These are phyloP conservation scores for Phoeniculus purpureus DNA, from an alignment of 2,797 vertebrate species.

Conservation along the genomic window DNA sequence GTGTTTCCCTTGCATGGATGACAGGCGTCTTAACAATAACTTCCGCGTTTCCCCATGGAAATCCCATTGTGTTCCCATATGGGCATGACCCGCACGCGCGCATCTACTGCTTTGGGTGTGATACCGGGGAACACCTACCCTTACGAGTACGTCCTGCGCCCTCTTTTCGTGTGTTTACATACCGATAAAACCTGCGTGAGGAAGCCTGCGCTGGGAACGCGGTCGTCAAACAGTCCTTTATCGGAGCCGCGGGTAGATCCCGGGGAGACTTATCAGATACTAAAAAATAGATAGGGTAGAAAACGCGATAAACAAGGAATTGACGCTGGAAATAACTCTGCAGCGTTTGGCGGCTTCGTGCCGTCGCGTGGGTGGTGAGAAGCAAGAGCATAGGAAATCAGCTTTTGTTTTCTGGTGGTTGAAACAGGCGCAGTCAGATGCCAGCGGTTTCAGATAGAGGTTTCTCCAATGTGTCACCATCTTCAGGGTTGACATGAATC, in stretches of 20 bases:
- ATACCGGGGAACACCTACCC: conserved; percentile 51
- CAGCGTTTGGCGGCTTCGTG: conserved; percentile 60
- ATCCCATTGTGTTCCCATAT: conserved; percentile 61
- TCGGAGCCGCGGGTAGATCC: conserved; percentile 73
- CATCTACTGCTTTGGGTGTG: conserved; percentile 17
- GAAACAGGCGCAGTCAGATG: conserved; percentile 35
- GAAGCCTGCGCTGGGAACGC: conserved; percentile 52
- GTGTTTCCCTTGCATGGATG: conserved; percentile 76
- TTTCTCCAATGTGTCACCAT: conserved; percentile 45
- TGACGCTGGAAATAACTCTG: conserved; percentile 71
- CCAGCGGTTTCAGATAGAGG: conserved; percentile 18
- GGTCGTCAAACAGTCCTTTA: conserved; percentile 66
- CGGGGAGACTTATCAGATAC: conserved; percentile 77
- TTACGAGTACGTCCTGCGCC: conserved; percentile 53
- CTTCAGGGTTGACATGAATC: conserved; percentile 15
- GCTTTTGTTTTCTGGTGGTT: conserved; percentile 53
- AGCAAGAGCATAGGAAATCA: conserved; percentile 68
- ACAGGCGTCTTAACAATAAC: conserved; percentile 79
- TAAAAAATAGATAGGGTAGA: conserved; percentile 70
- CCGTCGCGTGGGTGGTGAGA: background rate
- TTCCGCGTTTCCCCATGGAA: conserved; percentile 72
- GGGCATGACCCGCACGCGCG: conserved; percentile 32
- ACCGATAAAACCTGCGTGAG: conserved; percentile 53
- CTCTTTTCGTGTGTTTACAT: conserved; percentile 66
- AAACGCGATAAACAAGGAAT: conserved; percentile 72